Evolutionary conservation across 2,888 invertebrate species (phyloP).

Genomic region (Xestia c-nigrum): DNA sequence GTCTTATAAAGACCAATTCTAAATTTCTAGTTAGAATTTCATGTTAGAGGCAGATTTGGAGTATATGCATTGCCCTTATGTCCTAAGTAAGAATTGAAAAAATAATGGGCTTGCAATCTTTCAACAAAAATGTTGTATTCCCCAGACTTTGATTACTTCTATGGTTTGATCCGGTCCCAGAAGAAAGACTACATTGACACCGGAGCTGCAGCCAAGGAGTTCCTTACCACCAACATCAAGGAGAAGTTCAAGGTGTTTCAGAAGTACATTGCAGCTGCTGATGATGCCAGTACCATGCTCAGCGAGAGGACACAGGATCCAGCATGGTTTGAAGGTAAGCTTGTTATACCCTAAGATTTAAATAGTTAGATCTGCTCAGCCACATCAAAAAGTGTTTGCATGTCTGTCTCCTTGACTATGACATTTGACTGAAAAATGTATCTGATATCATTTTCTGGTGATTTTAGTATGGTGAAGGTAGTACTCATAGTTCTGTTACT

Average conservation of each 20-base stretch:
- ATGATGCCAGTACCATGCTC: conserved; percentile 91
- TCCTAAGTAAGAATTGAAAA: background rate
- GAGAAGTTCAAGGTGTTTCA: conserved; percentile 87
- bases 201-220: conserved; percentile 93
- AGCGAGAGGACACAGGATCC: conserved; percentile 93
- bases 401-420: background rate
- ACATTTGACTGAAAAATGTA: background rate
- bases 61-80: background rate
- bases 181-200: conserved; percentile 93
- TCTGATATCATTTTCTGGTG: background rate
- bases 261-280: conserved; percentile 83
- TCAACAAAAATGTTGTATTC: conserved; percentile 41
- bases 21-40: background rate
- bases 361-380: background rate
- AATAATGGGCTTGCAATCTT: background rate
- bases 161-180: conserved; percentile 92
- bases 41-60: background rate
- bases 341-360: background rate
- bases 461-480: too few species aligned
- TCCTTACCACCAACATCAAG: conserved; percentile 92
- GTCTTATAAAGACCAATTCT: background rate
- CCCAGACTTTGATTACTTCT: conserved; percentile 93
- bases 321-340: conserved; percentile 94
- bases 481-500: too few species aligned
- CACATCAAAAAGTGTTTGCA: background rate